Evolutionary conservation across 2,797 vertebrate species (phyloP), one percentile per base, ranked within the genome.

Genomic region (Dendrocincla fuliginosa): DNA sequence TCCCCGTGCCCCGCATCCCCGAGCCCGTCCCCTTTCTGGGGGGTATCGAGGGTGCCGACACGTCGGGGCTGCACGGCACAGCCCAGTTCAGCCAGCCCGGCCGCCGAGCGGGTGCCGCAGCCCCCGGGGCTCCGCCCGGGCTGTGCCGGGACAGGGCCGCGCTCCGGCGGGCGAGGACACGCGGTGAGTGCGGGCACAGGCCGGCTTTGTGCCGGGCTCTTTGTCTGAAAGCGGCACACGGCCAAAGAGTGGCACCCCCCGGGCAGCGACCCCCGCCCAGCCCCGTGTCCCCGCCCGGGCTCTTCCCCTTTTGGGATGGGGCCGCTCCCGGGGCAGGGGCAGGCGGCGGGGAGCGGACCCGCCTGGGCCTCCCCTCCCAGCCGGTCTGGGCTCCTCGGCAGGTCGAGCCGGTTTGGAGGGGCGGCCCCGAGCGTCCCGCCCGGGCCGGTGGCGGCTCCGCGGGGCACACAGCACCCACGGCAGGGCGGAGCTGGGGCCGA

Each of bases 301-400:
- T 30, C 46, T 53, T 5, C 4, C 17, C 30, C 24, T 27, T 47
- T 44, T 14, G 42, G 73, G 49, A 85, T 37, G 65, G 47, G 75
- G 63, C 55, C 52, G 4, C 12, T 70, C 69, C 44, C 10, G 13
- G 14, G 49, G 41, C 20, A 56, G 56, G 59, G 32, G 47, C 13
- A n/a, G 80, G 69, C 4, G 32, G 20, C 1, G 3, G 37, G 77
- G 63, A 82, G 37, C 46, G 83, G 35, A 67, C 76, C 18, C 3
- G 15, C 56, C 39, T 6, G 52, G 16, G 12, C 46, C 35, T 52
- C 56, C 42, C 15, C 39, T 41, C 14, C 28, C 64, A 16, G 79
- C 95, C 83, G 64, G 92, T 96, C 56, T 42, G 69, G 73, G 60
- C 39, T 84, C 90, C 52, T 74, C 3, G 3, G 76, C 95, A 53